Evolutionary conservation across 1,140 invertebrate species (phyloP).

Genomic region (Nautilus pompilius): DNA sequence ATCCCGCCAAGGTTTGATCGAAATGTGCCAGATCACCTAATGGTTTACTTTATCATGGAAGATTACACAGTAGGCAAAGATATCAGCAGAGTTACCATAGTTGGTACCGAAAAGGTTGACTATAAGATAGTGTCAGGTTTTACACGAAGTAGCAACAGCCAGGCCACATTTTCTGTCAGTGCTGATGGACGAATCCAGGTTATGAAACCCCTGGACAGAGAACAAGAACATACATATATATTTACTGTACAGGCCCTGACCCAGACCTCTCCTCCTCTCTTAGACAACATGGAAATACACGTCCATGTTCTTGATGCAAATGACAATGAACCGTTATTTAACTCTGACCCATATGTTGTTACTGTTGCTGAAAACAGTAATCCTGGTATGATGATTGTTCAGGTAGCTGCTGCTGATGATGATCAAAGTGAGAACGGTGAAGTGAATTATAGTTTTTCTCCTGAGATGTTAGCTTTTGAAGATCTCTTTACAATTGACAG

Average conservation of each 20-base stretch:
- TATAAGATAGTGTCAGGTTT: conserved; percentile 69
- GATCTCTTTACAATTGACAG: conserved; percentile 80
- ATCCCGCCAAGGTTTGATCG: conserved; percentile 71
- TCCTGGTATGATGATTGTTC: conserved; percentile 65
- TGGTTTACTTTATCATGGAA: conserved; percentile 79
- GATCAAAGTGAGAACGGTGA: conserved; percentile 42
- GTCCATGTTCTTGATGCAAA: conserved; percentile 40
- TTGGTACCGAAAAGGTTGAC: conserved; percentile 51
- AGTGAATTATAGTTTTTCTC: conserved; percentile 26
- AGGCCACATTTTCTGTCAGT: conserved; percentile 70
- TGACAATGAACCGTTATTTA: conserved; percentile 39
- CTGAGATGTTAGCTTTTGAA: conserved; percentile 64
- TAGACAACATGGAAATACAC: conserved; percentile 26
- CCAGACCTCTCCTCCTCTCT: conserved; percentile 26
- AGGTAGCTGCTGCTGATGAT: conserved; percentile 75
- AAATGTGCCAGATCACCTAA: conserved; percentile 50
- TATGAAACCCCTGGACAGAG: conserved; percentile 72
- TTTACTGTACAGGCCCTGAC: conserved; percentile 30
- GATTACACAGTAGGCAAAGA: conserved; percentile 64
- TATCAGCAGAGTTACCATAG: conserved; percentile 46
- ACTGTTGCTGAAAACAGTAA: conserved; percentile 78
- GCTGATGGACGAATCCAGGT: conserved; percentile 69
- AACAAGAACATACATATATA: conserved; percentile 64
- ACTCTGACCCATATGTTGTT: conserved; percentile 75
- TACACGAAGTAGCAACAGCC: conserved; percentile 33